These are phyloP conservation scores for Isoperla grammatica DNA, from an alignment of 2,888 invertebrate genomes.

Conservation along the genomic window DNA sequence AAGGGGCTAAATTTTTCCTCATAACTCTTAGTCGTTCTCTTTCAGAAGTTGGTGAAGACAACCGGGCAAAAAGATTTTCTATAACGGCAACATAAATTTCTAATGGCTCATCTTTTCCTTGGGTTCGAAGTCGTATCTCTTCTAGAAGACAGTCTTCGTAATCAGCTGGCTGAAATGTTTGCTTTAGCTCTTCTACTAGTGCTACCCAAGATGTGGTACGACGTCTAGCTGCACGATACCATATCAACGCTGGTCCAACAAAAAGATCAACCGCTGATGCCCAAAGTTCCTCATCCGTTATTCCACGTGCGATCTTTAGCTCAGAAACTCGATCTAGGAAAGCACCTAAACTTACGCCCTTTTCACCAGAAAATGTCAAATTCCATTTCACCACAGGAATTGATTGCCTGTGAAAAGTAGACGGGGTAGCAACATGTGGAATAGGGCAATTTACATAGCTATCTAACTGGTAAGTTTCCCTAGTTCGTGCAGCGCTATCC, in stretches of 20 bases:
- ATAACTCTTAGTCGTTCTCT: conserved; percentile 23
- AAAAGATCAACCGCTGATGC: conserved; percentile 32
- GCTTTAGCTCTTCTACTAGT: conserved; percentile 18
- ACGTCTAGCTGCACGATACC: conserved; percentile 37
- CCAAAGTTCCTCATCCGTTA: conserved; percentile 28
- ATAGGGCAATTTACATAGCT: too few species aligned
- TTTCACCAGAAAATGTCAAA: conserved; percentile 27
- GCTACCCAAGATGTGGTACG: conserved; percentile 23
- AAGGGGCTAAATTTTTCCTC: conserved; percentile 25
- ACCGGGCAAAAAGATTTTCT: conserved; percentile 27
- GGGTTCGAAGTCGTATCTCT: conserved; percentile 29
- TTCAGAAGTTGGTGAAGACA: conserved; percentile 21
- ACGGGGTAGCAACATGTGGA: too few species aligned
- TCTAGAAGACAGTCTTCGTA: conserved; percentile 33
- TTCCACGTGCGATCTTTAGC: conserved; percentile 25
- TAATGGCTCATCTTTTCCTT: conserved; percentile 34
- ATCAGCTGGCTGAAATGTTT: conserved; percentile 30
- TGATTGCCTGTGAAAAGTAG: too few species aligned
- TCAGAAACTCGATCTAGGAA: conserved; percentile 34
- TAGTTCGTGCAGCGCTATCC: too few species aligned
- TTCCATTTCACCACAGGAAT: conserved; percentile 21
- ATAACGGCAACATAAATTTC: conserved; percentile 33
- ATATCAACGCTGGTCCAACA: conserved; percentile 30
- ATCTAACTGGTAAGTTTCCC: too few species aligned
- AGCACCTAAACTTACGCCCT: conserved; percentile 10